Evolutionary conservation across 2,797 vertebrate genomes (phyloP).

Genomic region (Chloroceryle inda): DNA sequence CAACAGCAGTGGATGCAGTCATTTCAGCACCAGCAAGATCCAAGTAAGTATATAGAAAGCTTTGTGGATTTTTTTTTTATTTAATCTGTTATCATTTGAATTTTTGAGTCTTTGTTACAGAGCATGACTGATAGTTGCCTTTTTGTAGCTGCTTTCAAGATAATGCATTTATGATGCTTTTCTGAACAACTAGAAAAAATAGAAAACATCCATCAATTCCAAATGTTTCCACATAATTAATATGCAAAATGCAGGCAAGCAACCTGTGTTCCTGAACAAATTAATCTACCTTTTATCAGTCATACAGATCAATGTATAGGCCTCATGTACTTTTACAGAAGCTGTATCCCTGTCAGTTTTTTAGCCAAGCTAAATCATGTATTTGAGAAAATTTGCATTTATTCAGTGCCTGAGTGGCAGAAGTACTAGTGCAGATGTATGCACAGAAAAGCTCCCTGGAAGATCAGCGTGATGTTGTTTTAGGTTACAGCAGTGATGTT

Average conservation of each 20-base stretch:
- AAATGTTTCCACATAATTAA: neutral
- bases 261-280: neutral
- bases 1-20: constrained; percentile 99
- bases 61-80: neutral
- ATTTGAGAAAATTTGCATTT: neutral
- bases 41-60: constrained; percentile 85
- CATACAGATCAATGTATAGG: neutral
- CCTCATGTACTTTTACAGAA: neutral
- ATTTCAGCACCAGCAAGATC: constrained; percentile 98
- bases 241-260: neutral
- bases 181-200: neutral
- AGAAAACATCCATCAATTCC: neutral
- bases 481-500: neutral
- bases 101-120: neutral
- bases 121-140: neutral
- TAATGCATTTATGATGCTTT: neutral
- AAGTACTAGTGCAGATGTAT: neutral
- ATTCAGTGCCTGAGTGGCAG: neutral
- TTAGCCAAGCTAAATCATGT: neutral
- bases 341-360: neutral
- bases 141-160: neutral
- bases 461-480: neutral
- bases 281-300: neutral
- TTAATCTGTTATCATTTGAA: neutral
- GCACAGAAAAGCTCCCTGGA: neutral